Percentiles rank a stretch among this genome's conserved stretches.
Conservation (phyloP, 2,113 vertebrate genomes). For the Macheiramphus alcinus region DNA sequence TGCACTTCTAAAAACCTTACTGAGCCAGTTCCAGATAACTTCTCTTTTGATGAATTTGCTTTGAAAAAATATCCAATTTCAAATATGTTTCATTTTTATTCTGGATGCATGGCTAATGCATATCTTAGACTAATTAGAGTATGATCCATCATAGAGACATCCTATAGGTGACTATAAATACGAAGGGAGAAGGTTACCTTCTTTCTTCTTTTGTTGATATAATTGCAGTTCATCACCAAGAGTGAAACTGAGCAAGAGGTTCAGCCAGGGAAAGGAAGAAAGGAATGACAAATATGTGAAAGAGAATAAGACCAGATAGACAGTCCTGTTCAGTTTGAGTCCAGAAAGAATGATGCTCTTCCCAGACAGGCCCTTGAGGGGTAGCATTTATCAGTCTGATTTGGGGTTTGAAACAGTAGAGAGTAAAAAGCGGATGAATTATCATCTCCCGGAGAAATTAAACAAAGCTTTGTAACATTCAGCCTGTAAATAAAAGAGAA, state of each 20-base stretch:
- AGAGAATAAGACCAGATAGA: neutral
- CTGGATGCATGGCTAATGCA: neutral
- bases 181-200: neutral
- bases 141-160: neutral
- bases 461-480: neutral
- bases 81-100: neutral
- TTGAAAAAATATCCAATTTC: neutral
- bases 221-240: neutral
- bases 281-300: neutral
- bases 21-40: neutral
- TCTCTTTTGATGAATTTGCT: neutral
- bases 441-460: neutral
- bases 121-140: neutral
- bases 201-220: neutral
- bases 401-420: neutral
- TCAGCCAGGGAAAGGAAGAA: neutral
- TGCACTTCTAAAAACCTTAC: neutral
- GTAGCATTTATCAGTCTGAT: constrained; percentile 24
- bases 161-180: neutral
- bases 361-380: neutral
- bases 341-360: neutral
- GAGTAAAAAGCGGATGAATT: neutral
- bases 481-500: neutral
- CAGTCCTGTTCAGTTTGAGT: neutral
- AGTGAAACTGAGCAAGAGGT: neutral